Conservation (phyloP, 2,113 vertebrate genomes). For the Malurus elegans region DNA sequence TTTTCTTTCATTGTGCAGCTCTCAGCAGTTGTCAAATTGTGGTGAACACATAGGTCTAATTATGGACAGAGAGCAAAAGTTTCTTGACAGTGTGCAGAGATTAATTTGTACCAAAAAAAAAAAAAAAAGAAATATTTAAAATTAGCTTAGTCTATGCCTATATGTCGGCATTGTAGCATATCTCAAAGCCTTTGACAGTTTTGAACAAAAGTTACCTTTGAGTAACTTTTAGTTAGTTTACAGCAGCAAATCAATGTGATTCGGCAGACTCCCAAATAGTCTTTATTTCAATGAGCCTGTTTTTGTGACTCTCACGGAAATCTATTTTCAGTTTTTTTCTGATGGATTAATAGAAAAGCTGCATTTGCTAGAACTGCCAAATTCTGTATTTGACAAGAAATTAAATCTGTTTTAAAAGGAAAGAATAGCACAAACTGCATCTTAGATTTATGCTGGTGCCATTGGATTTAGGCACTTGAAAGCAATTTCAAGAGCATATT, state of each 20-base stretch:
- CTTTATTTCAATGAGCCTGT: not conserved
- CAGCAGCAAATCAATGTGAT: not conserved
- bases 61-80: not conserved
- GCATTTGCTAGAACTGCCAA: not conserved
- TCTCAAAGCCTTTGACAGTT: not conserved
- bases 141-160: not conserved
- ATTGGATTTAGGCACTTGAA: not conserved
- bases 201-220: not conserved
- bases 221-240: not conserved
- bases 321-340: not conserved
- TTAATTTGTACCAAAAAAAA: not conserved
- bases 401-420: not conserved
- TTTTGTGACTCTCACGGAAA: not conserved
- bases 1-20: not conserved
- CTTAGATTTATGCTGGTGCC: not conserved
- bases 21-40: not conserved
- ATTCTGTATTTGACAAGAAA: not conserved
- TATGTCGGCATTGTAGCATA: not conserved
- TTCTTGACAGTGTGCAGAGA: not conserved
- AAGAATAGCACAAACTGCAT: not conserved
- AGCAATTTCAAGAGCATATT: constrained; percentile 11
- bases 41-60: not conserved
- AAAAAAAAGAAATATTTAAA: not conserved
- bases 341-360: not conserved
- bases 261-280: not conserved